Evolutionary conservation across 2,113 vertebrate genomes (phyloP), one percentile per base, ranked within the genome.

Genomic region (Brachyhypopomus gauderio): DNA sequence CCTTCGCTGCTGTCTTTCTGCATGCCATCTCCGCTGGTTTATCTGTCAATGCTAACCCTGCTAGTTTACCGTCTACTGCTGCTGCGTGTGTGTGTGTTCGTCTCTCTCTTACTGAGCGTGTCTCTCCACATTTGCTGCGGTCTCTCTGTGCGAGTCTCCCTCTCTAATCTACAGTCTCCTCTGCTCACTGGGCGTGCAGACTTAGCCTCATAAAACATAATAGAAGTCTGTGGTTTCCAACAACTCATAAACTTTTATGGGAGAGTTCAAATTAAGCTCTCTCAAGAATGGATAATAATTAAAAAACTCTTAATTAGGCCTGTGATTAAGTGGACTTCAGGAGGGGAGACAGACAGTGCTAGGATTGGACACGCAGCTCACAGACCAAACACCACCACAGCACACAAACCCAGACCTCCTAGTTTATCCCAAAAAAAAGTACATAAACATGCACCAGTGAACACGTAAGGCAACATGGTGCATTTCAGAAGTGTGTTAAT

Each of bases 211-310:
- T 77, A 91, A 87, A 90, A 87, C 86, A 86, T 77, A 86, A 89
- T 85, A 9, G 55, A 83, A 89, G 83, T 84, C 86, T 79, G 87
- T 84, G 89, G 89, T 89, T 91, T 83, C 86, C 78, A 88, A 87
- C 87, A 89, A 89, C 89, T 89, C 91, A 75, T 93, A 89, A 92
- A 88, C 89, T 89, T 87, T 90, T 89, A 93, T 84, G 84, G 83
- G 88, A 79, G 72, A 71, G 60, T 87, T 91, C 83, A 91, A 90
- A 91, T 90, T 81, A 87, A 77, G 87, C 89, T 89, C 88, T 89
- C 91, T 90, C 70, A 90, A 80, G 91, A 91, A 88, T 77, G 86
- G 91, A 92, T 93, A 90, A 92, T 90, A 92, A 92, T 93, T 90
- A 92, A 89, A 86, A 88, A 84, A 80, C 81, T 14, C 87, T 90